Evolutionary conservation across 1,140 invertebrate genomes (phyloP), one percentile per base, ranked within the genome.

Genomic region (Medauroidea extradentata): DNA sequence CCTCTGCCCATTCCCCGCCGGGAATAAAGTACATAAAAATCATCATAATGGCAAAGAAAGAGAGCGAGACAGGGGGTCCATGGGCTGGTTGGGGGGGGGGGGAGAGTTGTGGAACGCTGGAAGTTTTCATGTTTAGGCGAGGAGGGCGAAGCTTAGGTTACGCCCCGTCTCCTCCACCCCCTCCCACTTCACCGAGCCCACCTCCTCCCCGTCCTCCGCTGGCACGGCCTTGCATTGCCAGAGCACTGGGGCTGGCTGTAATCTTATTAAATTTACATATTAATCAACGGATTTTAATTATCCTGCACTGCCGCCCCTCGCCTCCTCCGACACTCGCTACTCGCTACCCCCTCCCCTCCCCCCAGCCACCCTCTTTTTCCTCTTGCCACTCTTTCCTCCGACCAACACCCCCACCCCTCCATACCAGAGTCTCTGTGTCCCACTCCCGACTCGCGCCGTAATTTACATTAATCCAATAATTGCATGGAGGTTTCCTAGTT

Each of bases 181-280:
- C 29, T 34, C 29, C 29, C n/a, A n/a, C n/a, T n/a, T n/a, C n/a
- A n/a, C n/a, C n/a, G n/a, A n/a, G n/a, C 29, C 29, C 29, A 7
- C 5, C 29, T 4, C 4, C 11, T 34, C 29, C 11, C 29, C 29
- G 5, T 34, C 5, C 29, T 34, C 29, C 29, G n/a, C n/a, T n/a
- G n/a, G n/a, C n/a, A n/a, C n/a, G n/a, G 29, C 29, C 29, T 34
- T 34, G 29, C 29, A 34, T 11, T 34, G 29, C 29, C 29, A 11
- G 29, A n/a, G 29, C 4, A 34, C 29, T 11, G 5, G 29, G 29
- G 49, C 49, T 42, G 29, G 82, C 80, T 85, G 88, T 92, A 91
- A 92, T 92, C 89, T 92, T 91, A 91, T 91, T 91, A 91, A 90
- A 91, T 91, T 92, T 91, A 91, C 89, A 92, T 92, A 92, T 92